These are phyloP conservation scores for Bembecia ichneumoniformis DNA, from an alignment of 2,888 invertebrate genomes.

Conservation along the genomic window DNA sequence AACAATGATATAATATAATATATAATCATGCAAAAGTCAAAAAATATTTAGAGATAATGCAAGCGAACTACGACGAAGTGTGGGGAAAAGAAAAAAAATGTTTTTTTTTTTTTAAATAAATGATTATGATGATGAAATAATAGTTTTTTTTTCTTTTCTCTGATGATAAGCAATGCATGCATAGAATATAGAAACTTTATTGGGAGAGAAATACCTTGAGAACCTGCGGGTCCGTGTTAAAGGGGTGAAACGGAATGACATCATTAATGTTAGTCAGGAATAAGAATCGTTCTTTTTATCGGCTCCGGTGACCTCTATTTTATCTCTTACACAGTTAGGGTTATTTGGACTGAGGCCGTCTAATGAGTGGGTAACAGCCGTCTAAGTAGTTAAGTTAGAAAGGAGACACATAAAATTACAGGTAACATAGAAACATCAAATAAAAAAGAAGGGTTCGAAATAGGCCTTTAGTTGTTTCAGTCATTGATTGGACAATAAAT, in stretches of 20 bases:
- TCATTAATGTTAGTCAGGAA: constrained; percentile 66
- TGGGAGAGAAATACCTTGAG: constrained; percentile 73
- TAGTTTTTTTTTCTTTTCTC: constrained; percentile 25
- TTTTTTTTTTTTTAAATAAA: not conserved
- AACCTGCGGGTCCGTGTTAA: constrained; percentile 72
- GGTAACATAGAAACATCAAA: constrained; percentile 61
- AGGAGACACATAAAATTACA: constrained; percentile 44
- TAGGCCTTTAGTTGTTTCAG: constrained; percentile 28
- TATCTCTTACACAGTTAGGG: constrained; percentile 26
- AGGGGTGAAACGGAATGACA: constrained; percentile 67
- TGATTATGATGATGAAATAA: not conserved
- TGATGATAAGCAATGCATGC: constrained; percentile 47
- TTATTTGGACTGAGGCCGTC: constrained; percentile 17
- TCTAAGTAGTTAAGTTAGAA: constrained; percentile 30
- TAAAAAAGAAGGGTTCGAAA: constrained; percentile 41
- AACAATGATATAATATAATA: not conserved
- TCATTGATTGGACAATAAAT: constrained; percentile 28
- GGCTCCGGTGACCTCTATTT: constrained; percentile 60
- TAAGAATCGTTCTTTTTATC: constrained; percentile 36
- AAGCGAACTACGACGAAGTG: constrained; percentile 43
- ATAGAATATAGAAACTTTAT: constrained; percentile 61
- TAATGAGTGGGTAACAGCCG: constrained; percentile 24
- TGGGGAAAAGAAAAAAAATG: constrained; percentile 28
- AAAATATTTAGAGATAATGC: constrained; percentile 23
- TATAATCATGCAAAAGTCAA: constrained; percentile 35